Conservation (phyloP, 2,888 invertebrate species). For the Tupiocoris notatus region DNA sequence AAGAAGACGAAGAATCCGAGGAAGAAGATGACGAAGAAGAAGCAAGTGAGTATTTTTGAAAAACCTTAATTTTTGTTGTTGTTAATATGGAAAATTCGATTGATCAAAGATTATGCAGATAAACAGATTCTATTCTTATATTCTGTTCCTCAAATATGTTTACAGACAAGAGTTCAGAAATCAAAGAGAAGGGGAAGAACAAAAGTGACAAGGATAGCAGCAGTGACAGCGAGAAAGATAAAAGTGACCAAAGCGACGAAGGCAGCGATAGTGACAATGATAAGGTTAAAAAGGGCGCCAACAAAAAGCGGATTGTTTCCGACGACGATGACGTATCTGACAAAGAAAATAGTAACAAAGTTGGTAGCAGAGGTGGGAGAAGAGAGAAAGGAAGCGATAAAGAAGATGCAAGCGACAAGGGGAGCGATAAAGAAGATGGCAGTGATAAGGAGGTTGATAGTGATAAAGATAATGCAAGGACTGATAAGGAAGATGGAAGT, state of each 20-base stretch:
- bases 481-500: conserved; percentile 52
- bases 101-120: too few relatives aligned
- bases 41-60: conserved; percentile 43
- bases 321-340: conserved; percentile 47
- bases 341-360: conserved; percentile 39
- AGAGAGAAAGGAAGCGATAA: conserved; percentile 51
- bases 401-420: conserved; percentile 41
- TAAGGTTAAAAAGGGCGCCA: conserved; percentile 45
- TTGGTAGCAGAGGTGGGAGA: conserved; percentile 47
- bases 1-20: conserved; percentile 64
- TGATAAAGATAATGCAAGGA: conserved; percentile 49
- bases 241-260: conserved; percentile 57
- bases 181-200: conserved; percentile 44
- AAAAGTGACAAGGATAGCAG: conserved; percentile 44
- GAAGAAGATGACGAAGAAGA: conserved; percentile 48
- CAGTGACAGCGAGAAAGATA: conserved; percentile 48
- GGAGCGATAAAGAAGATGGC: conserved; percentile 43
- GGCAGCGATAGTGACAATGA: conserved; percentile 57
- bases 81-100: too few relatives aligned
- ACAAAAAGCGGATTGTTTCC: not conserved
- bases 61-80: too few relatives aligned
- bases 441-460: conserved; percentile 50
- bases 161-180: conserved; percentile 10
- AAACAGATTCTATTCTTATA: conserved; percentile 1
- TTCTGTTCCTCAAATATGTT: too few relatives aligned